Base-by-base conservation (phyloP, 1,140 invertebrate genomes). In the Drosophila nikananu region DNA sequence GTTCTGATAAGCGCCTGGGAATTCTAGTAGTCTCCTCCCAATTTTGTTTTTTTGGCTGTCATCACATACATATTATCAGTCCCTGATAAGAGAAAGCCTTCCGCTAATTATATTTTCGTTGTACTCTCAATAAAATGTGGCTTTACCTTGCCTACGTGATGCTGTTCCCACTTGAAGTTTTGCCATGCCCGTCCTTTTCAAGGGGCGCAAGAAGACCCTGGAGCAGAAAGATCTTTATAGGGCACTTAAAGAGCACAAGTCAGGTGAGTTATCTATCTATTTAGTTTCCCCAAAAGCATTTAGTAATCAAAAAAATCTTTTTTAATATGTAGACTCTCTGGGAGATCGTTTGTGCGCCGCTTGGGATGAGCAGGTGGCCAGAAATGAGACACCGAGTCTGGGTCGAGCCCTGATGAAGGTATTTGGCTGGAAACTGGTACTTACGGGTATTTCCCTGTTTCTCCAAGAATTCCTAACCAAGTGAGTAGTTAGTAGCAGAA, bases 191-290 rank as follows among this genome's bases (percentile, higher is more conserved):
- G 93, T 94, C 21, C 93, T 95, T 62, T 92, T 93, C 49, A 92
- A 93, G 72, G 94, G 94, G 19, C 92, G 93, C 19, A 93, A 94
- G 68, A 93, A 93, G 58, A 94, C 95, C 44, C 74, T 95, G 46
- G 94, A 95, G 68, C 91, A 93, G 54, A 80, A 90, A n/a, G 95
- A 95, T 91, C 91, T 95, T 0, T 95, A 94, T 77, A 83, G 93
- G 65, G 93, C 95, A n/a, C 89, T 95, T 2, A 91, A 92, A 23
- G 94, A 94, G 57, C 95, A 95, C 80, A 93, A 93, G 52, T 95
- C 95, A 3, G 92, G 87, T 91, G 37, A 81, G 73, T 49, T 30
- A 2, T 9, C 9, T 12, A 15, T 21, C 9, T 8, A 23, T 21
- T 8, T 32, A 17, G 48, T n/a, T 17, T 4, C 1, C 3, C 7